Evolutionary conservation across 2,113 vertebrate genomes (phyloP), one percentile per base, ranked within the genome.

Genomic region (Pteruthius melanotis): DNA sequence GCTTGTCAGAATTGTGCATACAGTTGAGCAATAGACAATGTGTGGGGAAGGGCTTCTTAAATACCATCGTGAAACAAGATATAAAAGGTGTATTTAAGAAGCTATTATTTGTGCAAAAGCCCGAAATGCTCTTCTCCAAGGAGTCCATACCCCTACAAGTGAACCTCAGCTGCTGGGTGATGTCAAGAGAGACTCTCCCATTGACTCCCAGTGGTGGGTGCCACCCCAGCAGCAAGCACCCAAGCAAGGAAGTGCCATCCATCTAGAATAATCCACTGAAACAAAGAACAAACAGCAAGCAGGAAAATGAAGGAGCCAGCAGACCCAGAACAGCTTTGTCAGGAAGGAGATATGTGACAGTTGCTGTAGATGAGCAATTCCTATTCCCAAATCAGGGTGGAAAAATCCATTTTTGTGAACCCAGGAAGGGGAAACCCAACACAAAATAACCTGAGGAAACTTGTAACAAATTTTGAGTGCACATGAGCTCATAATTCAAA

Each of bases 61-160:
- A 91, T 6, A 30, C 13, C 23, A 28, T 2, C 2, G 1, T 39
- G 44, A 90, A 93, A 79, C 5, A 57, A 37, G 53, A 72, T 61
- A 12, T 21, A 81, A 92, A 77, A 64, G 15, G 14, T 69, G 44
- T 19, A 22, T 54, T 85, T 77, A 78, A 54, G 42, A 87, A 85
- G 47, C 0, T 0, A 35, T 69, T 86, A 28, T 61, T 60, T 39
- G 27, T 57, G 30, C 37, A 69, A 26, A 69, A 26, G 1, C 3
- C 35, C 26, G 11, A 59, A 50, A 27, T 30, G 39, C 11, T 85
- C 6, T 56, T 90, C 37, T 33, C 45, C 20, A 15, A 49, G 2
- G 0, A 65, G 31, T 24, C 64, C 19, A 7, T 9, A 28, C 0
- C 2, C 11, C 9, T 1, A 0, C 28, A 42, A 85, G 35, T 0